Evolutionary conservation across 2,113 vertebrate species (phyloP).

Genomic region (Desmodus rotundus): DNA sequence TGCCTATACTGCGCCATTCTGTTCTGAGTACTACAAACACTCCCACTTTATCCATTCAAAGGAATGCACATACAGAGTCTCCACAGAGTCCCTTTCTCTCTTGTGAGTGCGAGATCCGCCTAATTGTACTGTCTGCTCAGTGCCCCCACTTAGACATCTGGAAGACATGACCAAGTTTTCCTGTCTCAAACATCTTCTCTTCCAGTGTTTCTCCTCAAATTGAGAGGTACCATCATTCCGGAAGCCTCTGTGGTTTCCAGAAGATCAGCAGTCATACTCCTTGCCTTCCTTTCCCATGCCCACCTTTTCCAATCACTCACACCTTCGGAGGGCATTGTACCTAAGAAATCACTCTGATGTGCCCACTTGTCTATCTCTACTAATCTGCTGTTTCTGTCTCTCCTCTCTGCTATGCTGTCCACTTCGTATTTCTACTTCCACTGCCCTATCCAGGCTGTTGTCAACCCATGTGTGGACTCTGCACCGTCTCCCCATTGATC

Average conservation of each 20-base stretch:
- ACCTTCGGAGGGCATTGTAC: not conserved
- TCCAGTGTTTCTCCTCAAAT: not conserved
- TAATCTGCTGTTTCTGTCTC: not conserved
- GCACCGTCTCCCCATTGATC: fast-evolving
- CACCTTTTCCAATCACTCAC: not conserved
- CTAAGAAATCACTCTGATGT: not conserved
- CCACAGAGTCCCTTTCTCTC: not conserved
- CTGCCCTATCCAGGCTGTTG: fast-evolving
- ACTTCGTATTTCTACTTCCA: not conserved
- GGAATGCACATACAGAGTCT: fast-evolving
- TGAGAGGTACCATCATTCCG: not conserved
- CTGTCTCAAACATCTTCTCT: not conserved
- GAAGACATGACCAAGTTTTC: not conserved
- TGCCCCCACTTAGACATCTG: not conserved
- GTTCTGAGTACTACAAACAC: fast-evolving
- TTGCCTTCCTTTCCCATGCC: fast-evolving
- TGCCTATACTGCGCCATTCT: not conserved
- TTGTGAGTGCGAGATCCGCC: not conserved
- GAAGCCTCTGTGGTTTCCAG: not conserved
- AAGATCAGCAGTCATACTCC: too few species aligned
- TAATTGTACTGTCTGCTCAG: not conserved
- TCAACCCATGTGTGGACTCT: not conserved
- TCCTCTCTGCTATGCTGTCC: not conserved
- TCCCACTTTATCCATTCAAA: not conserved
- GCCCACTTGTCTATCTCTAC: not conserved